phyloP scores from a whole-genome alignment of 2,888 invertebrate species.

The Dryocosmus kuriphilus region DNA sequence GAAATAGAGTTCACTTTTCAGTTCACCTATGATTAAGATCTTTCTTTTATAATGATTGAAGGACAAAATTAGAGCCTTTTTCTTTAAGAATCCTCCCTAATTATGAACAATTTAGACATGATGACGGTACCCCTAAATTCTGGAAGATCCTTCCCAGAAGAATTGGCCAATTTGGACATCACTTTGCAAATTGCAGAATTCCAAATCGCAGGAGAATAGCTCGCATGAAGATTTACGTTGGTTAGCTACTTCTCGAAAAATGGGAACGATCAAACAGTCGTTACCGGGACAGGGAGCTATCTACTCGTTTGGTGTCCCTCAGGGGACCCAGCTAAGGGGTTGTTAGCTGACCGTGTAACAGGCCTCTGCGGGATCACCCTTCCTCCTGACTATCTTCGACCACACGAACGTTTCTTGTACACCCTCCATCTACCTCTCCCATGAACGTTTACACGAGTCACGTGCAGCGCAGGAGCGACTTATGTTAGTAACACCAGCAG shows the following conservation, averaged over 20 bases:
- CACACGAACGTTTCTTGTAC: slow-evolving; percentile 10
- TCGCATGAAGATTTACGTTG: slow-evolving; percentile 36
- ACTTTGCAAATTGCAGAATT: slow-evolving; percentile 32
- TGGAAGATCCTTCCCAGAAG: slow-evolving; percentile 11
- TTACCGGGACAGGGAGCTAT: slow-evolving; percentile 63
- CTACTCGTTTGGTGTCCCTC: slow-evolving; percentile 64
- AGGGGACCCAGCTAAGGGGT: slow-evolving; percentile 68
- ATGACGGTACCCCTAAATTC: neutral
- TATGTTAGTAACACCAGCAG: slow-evolving; percentile 1
- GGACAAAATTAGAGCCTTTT: too few species aligned
- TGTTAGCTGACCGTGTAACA: slow-evolving; percentile 74
- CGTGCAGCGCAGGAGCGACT: slow-evolving; percentile 9
- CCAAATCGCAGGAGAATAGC: slow-evolving; percentile 26
- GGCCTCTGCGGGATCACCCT: slow-evolving; percentile 69
- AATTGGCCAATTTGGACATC: slow-evolving; percentile 36
- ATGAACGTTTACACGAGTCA: slow-evolving; percentile 25
- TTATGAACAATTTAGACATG: neutral
- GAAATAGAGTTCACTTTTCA: too few species aligned
- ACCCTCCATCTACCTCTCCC: slow-evolving; percentile 10
- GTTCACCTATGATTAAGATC: too few species aligned
- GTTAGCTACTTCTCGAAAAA: slow-evolving; percentile 49
- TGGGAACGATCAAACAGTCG: slow-evolving; percentile 70
- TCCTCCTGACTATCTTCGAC: slow-evolving; percentile 45
- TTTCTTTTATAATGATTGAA: too few species aligned
- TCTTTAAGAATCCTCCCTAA: too few species aligned